These are phyloP conservation scores for Xestoiulus laeticollis DNA, from an alignment of 2,888 invertebrate genomes.

Conservation along the genomic window DNA sequence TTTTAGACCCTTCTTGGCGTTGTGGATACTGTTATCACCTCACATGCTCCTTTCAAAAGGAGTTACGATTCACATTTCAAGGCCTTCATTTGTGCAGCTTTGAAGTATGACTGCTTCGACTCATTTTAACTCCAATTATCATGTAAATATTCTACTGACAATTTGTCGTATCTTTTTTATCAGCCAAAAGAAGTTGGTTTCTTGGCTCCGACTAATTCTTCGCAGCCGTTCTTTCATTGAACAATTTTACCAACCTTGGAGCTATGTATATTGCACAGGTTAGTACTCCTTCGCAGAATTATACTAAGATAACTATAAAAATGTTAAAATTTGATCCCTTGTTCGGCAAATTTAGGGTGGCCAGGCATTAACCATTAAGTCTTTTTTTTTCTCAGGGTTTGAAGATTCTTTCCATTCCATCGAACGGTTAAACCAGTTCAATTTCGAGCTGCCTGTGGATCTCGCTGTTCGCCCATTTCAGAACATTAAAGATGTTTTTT, in stretches of 20 bases:
- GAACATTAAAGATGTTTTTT: constrained; percentile 97
- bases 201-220: constrained; percentile 93
- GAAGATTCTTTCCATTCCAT: constrained; percentile 92
- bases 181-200: constrained; percentile 87
- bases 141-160: neutral
- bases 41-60: constrained; percentile 91
- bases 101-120: constrained; percentile 79
- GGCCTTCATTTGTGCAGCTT: constrained; percentile 94
- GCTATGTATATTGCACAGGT: constrained; percentile 94
- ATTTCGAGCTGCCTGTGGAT: constrained; percentile 95
- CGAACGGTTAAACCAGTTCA: constrained; percentile 82
- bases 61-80: constrained; percentile 98
- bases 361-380: no score
- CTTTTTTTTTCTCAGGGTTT: constrained; percentile 74
- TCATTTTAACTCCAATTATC: neutral
- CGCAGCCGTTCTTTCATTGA: constrained; percentile 83
- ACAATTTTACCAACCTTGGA: constrained; percentile 86
- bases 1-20: constrained; percentile 82
- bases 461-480: constrained; percentile 95
- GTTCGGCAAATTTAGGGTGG: no score
- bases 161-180: constrained; percentile 57
- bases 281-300: constrained; percentile 60
- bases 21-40: constrained; percentile 89
- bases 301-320: constrained; percentile 53
- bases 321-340: no score